phyloP scores from a whole-genome alignment of 2,797 vertebrate species.

The Etheostoma nigrum region DNA sequence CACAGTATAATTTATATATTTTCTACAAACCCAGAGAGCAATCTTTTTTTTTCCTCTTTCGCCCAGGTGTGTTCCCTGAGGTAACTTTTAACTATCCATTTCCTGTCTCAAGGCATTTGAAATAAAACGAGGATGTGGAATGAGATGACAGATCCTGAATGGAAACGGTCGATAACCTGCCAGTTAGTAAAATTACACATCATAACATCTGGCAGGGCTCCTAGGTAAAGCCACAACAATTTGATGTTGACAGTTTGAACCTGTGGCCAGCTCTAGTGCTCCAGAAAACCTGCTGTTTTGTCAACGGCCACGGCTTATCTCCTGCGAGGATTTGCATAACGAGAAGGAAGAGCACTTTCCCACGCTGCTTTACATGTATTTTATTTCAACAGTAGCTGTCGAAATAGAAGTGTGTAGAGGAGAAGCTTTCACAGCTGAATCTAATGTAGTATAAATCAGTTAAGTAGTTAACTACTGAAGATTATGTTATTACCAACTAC shows the following conservation, averaged over 20 bases:
- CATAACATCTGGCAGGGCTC: constrained; percentile 25
- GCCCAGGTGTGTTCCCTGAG: constrained; percentile 49
- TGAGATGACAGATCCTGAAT: constrained; percentile 32
- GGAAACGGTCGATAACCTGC: constrained; percentile 17
- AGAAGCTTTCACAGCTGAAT: constrained; percentile 30
- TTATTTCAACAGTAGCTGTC: constrained; percentile 54
- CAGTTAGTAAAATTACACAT: constrained; percentile 51
- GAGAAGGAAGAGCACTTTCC: constrained; percentile 67
- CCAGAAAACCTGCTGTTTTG: constrained; percentile 66
- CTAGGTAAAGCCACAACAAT: constrained; percentile 67
- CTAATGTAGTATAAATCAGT: constrained; percentile 19
- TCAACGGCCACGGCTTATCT: constrained; percentile 83
- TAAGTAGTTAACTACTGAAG: background rate
- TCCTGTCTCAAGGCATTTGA: constrained; percentile 44
- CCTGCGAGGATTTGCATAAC: constrained; percentile 81
- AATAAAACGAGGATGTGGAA: constrained; percentile 33
- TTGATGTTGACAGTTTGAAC: constrained; percentile 79
- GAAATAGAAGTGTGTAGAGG: constrained; percentile 31
- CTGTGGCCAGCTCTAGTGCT: constrained; percentile 71
- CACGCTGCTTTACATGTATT: constrained; percentile 75
- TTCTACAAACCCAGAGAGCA: background rate
- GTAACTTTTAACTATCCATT: constrained; percentile 45
- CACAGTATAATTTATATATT: constrained; percentile 30
- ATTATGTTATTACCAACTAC: constrained; percentile 26
- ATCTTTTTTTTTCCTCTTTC: background rate